These are phyloP conservation scores for Dexiosoma caninum DNA, from an alignment of 2,888 invertebrate species.

Conservation along the genomic window DNA sequence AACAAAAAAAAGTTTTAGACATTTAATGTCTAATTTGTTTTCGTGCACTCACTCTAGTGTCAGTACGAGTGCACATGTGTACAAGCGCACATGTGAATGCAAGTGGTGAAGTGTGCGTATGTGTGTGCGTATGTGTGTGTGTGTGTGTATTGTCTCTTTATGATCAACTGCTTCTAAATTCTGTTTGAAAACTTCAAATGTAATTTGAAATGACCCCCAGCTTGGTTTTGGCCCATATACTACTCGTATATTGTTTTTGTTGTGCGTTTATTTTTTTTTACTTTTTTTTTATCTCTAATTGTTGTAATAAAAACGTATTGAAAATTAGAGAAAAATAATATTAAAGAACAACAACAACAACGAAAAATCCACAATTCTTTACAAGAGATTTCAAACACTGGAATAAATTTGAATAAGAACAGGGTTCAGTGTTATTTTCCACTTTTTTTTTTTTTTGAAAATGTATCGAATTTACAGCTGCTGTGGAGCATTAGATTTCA, in stretches of 20 bases:
- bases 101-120: neutral
- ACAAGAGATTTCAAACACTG: neutral
- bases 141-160: neutral
- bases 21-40: conserved; percentile 24
- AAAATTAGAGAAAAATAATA: neutral
- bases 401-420: neutral
- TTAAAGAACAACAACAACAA: neutral
- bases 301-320: conserved; percentile 48
- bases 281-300: conserved; percentile 39
- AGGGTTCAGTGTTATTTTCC: no score
- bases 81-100: neutral
- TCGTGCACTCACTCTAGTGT: no score
- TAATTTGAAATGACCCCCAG: conserved; percentile 60
- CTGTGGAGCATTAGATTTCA: no score
- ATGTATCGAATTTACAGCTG: neutral
- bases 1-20: conserved; percentile 31
- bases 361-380: neutral
- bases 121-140: neutral
- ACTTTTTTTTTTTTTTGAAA: neutral
- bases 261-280: conserved; percentile 3
- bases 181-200: conserved; percentile 28
- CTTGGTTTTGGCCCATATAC: conserved; percentile 63
- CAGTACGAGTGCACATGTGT: neutral
- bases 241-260: conserved; percentile 1
- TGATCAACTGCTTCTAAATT: conserved; percentile 36